Base-by-base conservation (phyloP, 2,113 vertebrate species). In the Halichoeres trimaculatus region DNA sequence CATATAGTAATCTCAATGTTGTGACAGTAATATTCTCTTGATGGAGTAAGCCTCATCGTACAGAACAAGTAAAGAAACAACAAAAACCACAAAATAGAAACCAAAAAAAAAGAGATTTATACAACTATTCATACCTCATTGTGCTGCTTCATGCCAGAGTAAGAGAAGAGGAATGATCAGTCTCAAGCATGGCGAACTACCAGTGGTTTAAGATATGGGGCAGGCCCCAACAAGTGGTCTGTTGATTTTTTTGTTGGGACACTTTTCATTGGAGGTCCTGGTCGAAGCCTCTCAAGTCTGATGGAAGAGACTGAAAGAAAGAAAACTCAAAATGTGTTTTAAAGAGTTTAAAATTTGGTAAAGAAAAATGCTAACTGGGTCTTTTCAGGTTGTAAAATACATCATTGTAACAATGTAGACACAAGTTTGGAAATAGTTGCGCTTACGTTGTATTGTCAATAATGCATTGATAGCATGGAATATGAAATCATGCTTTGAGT, bases 81-180 rank as follows among this genome's bases (percentile, higher is more conserved):
- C 73, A 56, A 67, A 61, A 52, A 63, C 20, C 10, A 50, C n/a
- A 70, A 61, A 77, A 79, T 47, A 17, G 10, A 70, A 73, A 79
- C 66, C 70, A 83, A 81, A 78, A 74, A 63, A 74, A 63, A 3
- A 57, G 6, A 83, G 34, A 81, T 76, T 34, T 51, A 74, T 70
- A 73, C 72, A 87, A 86, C 81, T 77, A 4, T 75, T 86, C 77
- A 79, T 86, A 86, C 78, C 81, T 87, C 81, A 86, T 72, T 24
- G 51, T 59, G 47, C 55, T 68, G 56, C 51, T 80, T 48, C 63
- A 78, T 74, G 80, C 78, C 62, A 54, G 77, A 80, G 43, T 60
- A 41, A 73, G 10, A 65, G 59, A 51, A 62, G 35, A 2, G 43
- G 43, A 1, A 64, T 41, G 71, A 43, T 80, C 55, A 54, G 69